A percentile compares a stretch with the other conserved stretches of the same genome.
These are phyloP conservation scores for Heliothis peltigera DNA, from an alignment of 2,888 invertebrate species.

Conservation along the genomic window DNA sequence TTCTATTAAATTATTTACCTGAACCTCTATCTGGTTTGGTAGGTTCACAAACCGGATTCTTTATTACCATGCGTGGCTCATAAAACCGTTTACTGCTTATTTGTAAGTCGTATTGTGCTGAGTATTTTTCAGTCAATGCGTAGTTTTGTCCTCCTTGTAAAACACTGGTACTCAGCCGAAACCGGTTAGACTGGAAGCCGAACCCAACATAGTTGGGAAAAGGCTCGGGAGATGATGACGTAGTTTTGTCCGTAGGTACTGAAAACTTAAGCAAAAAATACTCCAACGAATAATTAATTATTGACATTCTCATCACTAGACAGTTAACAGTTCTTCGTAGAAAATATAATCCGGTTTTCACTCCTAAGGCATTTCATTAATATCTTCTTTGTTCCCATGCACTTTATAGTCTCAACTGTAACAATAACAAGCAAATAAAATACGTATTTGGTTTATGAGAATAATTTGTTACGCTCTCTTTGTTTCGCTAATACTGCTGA, in stretches of 20 bases:
- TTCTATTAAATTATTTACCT: slow-evolving; percentile 52
- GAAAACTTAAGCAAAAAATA: too few relatives aligned
- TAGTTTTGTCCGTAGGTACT: too few relatives aligned
- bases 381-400: slow-evolving; percentile 9
- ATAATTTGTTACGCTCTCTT: slow-evolving; percentile 7
- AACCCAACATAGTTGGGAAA: too few relatives aligned
- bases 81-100: slow-evolving; percentile 43
- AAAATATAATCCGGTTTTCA: slow-evolving; percentile 6
- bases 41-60: slow-evolving; percentile 32
- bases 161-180: too few relatives aligned
- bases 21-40: slow-evolving; percentile 36
- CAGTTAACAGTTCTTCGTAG: background rate
- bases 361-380: slow-evolving; percentile 16
- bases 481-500: background rate
- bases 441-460: slow-evolving; percentile 5
- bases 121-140: background rate
- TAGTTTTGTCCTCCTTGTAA: too few relatives aligned
- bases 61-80: slow-evolving; percentile 28
- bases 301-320: background rate
- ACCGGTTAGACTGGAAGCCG: too few relatives aligned
- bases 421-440: slow-evolving; percentile 23
- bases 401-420: slow-evolving; percentile 5
- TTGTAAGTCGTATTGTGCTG: slow-evolving; percentile 8
- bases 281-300: too few relatives aligned
- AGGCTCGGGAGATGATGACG: too few relatives aligned